Base-by-base conservation (phyloP, 2,888 invertebrate genomes). In the Ornithoptera priamus region DNA sequence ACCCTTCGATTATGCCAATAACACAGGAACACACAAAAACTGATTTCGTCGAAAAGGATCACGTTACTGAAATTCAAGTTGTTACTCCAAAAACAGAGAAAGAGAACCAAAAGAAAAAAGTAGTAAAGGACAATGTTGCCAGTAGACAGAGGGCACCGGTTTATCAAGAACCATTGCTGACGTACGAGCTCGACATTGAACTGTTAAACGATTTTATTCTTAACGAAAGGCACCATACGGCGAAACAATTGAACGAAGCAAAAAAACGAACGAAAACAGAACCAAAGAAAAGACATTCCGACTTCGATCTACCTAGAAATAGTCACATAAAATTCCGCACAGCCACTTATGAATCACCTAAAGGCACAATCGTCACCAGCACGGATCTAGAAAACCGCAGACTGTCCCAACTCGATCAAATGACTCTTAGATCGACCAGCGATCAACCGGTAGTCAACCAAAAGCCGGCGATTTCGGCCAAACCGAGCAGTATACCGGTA, bases 41-140 rank as follows among this genome's bases (percentile, higher is more conserved):
- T 10, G 84, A 82, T 56, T 73, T 39, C 20, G 76, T 82, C 70
- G 79, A 83, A 46, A 72, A 76, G 20, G 80, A 95, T 39, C 96
- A 95, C 79, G 93, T 96, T 50, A 96, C 96, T 58, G 96, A 96
- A 87, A 96, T 96, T 70, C 95, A 96, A 85, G 96, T 96, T 0
- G 86, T 94, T 2, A 94, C 94, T 20, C 93, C 94, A 7, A 87
- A 88, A 61, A 90, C 82, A 67, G 93, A 86, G 74, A 88, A 87
- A 75, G 75, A 77, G 22, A 74, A 75, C 17, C 84, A 83, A 73
- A 80, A 86, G 66, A 83, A 84, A 78, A 72, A 83, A 30, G 80
- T 82, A 74, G 61, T 76, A 85, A 84, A 82, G 81, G 85, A 89
- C 71, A 90, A 90, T 81, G 79, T 89, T 68, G 78, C 85, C 53